Base-by-base conservation (phyloP, 2,113 vertebrate genomes). In the Laterallus jamaicensis region DNA sequence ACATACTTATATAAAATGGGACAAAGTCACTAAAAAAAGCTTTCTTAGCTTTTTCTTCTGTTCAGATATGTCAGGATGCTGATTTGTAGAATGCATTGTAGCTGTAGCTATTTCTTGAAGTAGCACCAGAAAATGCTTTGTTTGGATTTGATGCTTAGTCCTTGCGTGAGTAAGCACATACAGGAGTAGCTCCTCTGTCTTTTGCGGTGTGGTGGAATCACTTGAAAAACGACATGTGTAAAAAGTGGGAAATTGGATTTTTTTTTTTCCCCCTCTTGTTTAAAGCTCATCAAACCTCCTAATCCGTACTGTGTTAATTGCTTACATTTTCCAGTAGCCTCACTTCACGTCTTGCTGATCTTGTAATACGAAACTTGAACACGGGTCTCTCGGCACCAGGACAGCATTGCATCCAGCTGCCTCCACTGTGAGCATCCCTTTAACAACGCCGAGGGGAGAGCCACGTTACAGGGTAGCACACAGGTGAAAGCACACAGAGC, bases 271-370 rank as follows among this genome's bases (percentile, higher is more conserved):
- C 44, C 44, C 42, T 84, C 82, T 17, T 76, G n/a, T 75, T 90
- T 95, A 94, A 96, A 96, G 70, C 77, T 96, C 88, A 92, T 69
- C 47, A 86, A 91, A 85, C 44, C 60, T 94, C 76, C 52, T 86
- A 81, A 88, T 88, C 81, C 42, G 29, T 93, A n/a, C 52, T 62
- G 6, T 91, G 84, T 92, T 96, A 96, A 93, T 93, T 96, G 64
- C 69, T 67, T 93, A 32, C 56, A 42, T 91, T 92, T 93, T 95
- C 79, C 60, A 69, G 81, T 93, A 77, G 39, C 54, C 83, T 79
- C 52, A 35, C 52, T 73, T 88, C 74, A 80, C 80, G 75, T 92
- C 79, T 88, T 96, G 81, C 94, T 96, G 94, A 96, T 96, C 73
- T 96, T 91, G 91, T 95, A 95, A 94, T 47, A 59, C 24, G 82